Percentiles rank a stretch among this genome's conserved stretches.
Evolutionary conservation across 1,140 invertebrate species (phyloP).

Genomic region (Drosophila willistoni): DNA sequence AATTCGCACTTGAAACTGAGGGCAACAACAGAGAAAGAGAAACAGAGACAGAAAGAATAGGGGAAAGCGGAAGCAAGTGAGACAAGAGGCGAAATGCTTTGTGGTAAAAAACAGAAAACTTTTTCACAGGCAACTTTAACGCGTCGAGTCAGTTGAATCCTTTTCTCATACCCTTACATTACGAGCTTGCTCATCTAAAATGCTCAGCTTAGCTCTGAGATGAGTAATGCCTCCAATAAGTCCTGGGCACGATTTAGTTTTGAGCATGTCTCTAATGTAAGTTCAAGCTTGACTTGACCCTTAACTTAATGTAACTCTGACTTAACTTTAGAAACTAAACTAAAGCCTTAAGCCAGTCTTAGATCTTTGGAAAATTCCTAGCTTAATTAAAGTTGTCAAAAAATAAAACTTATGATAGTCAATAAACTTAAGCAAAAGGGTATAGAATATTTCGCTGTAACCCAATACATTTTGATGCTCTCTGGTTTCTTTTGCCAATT

Average conservation of each 20-base stretch:
- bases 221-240: neutral
- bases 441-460: neutral
- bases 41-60: conserved; percentile 2
- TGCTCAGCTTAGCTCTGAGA: neutral
- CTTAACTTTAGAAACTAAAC: no score
- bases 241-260: no score
- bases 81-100: conserved; percentile 18
- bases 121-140: conserved; percentile 36
- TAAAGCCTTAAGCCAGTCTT: no score
- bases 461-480: neutral
- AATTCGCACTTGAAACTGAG: conserved; percentile 78
- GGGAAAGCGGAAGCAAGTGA: conserved; percentile 10
- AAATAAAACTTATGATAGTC: neutral
- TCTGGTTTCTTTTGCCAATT: conserved; percentile 53
- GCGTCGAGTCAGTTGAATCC: conserved; percentile 20
- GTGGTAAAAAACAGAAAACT: conserved; percentile 41
- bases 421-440: neutral
- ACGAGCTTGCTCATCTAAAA: neutral
- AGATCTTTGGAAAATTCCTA: no score
- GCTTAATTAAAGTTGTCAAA: no score
- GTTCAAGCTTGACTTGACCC: no score
- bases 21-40: conserved; percentile 18
- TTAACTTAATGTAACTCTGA: no score
- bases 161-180: conserved; percentile 33
- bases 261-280: no score